These are phyloP conservation scores for Ceratosolen fusciceps DNA, from an alignment of 1,140 invertebrate genomes.

Conservation along the genomic window DNA sequence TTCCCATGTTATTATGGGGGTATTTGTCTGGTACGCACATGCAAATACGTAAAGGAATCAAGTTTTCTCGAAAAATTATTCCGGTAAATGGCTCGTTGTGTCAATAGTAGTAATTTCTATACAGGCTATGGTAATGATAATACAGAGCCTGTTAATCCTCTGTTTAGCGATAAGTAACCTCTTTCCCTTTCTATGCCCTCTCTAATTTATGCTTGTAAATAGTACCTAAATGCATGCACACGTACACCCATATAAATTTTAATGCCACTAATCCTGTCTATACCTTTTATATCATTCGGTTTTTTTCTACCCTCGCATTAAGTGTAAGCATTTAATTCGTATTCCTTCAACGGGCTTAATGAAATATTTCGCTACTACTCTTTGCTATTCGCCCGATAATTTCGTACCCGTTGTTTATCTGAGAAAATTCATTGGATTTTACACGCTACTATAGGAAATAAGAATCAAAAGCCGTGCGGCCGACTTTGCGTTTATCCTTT, in stretches of 20 bases:
- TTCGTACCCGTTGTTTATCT: no score
- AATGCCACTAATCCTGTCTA: background rate
- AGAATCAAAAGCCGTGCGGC: no score
- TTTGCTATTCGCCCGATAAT: no score
- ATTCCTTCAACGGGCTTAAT: no score
- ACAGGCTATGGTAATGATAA: background rate
- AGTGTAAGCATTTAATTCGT: background rate
- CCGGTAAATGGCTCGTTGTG: background rate
- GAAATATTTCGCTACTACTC: no score
- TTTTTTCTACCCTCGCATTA: background rate
- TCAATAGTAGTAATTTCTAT: conserved; percentile 10
- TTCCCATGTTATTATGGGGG: no score
- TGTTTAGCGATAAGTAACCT: conserved; percentile 11
- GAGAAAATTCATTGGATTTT: no score
- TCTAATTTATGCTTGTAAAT: conserved; percentile 24
- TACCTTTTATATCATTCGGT: background rate
- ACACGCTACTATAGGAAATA: no score
- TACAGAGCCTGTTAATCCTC: background rate
- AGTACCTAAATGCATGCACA: background rate
- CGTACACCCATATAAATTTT: background rate
- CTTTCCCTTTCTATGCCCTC: background rate
- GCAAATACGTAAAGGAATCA: no score
- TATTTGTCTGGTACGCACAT: no score
- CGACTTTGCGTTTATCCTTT: no score
- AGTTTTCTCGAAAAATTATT: background rate